Conservation (phyloP, 2,113 vertebrate species). For the Orycteropus afer region DNA sequence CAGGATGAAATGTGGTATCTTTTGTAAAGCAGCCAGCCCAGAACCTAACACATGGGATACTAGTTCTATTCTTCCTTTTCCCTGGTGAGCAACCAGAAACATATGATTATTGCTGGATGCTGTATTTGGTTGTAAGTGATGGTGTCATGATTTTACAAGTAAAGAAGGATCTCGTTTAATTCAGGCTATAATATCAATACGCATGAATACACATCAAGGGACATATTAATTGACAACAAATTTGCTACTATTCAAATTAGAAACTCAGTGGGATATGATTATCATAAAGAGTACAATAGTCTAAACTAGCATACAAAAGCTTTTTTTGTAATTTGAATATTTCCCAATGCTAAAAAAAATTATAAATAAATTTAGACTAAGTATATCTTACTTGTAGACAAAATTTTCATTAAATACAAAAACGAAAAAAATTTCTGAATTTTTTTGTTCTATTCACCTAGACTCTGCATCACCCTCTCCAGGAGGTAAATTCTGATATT, state of each 20-base stretch:
- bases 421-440: not conserved
- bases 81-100: not conserved
- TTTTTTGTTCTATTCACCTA: not conserved
- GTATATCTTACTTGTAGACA: not conserved
- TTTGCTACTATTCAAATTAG: conserved; percentile 20
- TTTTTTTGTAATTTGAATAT: not conserved
- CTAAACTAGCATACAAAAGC: not conserved
- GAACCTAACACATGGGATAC: not conserved
- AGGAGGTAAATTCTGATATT: not conserved
- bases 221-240: conserved; percentile 37
- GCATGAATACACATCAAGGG: not conserved
- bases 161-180: conserved; percentile 18
- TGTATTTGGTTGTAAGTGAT: not conserved
- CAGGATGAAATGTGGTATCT: not conserved
- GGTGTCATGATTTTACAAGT: conserved; percentile 23
- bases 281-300: not conserved
- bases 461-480: not conserved
- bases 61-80: not conserved
- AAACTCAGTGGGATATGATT: conserved; percentile 34
- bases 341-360: not conserved
- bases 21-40: not conserved
- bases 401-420: conserved; percentile 33
- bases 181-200: not conserved
- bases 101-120: not conserved
- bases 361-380: not conserved